Conservation (phyloP, 2,113 vertebrate genomes). For the Camelus dromedarius region DNA sequence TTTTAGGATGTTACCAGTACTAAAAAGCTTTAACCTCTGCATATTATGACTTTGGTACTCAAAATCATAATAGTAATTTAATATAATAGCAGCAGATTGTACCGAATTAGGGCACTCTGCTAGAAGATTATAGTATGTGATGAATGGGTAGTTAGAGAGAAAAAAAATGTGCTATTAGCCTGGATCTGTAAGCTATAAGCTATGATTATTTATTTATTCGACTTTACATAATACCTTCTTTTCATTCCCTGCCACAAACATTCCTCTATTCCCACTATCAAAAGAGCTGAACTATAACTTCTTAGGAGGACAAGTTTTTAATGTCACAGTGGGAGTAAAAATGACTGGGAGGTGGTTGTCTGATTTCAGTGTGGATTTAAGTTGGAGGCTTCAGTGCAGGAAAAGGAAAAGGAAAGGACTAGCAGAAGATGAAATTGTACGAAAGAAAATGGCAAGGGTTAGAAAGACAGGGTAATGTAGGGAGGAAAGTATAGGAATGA, state of each 20-base stretch:
- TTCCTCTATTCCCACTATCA: neutral
- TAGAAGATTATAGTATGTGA: constrained; percentile 40
- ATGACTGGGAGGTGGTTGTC: constrained; percentile 18
- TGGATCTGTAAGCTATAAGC: constrained; percentile 32
- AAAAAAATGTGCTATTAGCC: constrained; percentile 9
- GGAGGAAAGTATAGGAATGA: neutral
- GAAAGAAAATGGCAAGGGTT: neutral
- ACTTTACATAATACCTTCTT: neutral
- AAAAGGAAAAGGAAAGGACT: constrained; percentile 29
- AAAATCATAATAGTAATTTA: constrained; percentile 50
- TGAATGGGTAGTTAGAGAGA: constrained; percentile 34
- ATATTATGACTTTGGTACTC: constrained; percentile 54
- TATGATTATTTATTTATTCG: constrained; percentile 41
- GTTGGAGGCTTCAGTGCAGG: neutral
- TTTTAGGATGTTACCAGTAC: constrained; percentile 40
- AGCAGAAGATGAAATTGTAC: constrained; percentile 33
- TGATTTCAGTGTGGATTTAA: constrained; percentile 18
- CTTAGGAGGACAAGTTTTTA: constrained; percentile 40
- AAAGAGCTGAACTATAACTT: constrained; percentile 6
- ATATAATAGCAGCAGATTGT: constrained; percentile 58
- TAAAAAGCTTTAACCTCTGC: constrained; percentile 50
- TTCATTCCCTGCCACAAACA: constrained; percentile 11
- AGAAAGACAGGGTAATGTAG: neutral
- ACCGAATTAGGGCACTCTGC: constrained; percentile 55
- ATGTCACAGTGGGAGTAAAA: neutral